A percentile compares a stretch with the other conserved stretches of the same genome.
phyloP scores from a whole-genome alignment of 2,888 invertebrate species.

The Phengaris arion region DNA sequence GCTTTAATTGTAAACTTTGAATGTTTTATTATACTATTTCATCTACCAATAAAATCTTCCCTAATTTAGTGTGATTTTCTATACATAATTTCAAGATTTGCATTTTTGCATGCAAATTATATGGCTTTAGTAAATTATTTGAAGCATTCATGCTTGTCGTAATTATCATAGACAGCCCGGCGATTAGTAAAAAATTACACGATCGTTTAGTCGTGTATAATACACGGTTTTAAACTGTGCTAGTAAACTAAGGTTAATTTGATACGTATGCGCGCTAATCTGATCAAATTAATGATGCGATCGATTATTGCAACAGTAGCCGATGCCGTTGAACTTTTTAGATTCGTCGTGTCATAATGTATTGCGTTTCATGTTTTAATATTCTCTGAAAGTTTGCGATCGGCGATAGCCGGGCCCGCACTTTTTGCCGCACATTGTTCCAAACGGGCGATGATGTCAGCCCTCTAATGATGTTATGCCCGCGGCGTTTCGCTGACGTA shows the following conservation, averaged over 20 bases:
- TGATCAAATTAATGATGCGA: slow-evolving; percentile 59
- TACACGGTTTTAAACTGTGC: background rate
- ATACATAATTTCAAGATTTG: background rate
- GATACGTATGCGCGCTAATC: slow-evolving; percentile 61
- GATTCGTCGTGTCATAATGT: slow-evolving; percentile 37
- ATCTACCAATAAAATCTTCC: background rate
- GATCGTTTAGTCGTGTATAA: slow-evolving; percentile 3
- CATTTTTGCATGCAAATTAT: background rate
- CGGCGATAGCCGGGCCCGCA: slow-evolving; percentile 60
- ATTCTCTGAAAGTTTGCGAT: slow-evolving; percentile 56
- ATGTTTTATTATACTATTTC: background rate
- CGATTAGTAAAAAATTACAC: background rate
- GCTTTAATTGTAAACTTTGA: slow-evolving; percentile 39
- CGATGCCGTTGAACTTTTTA: slow-evolving; percentile 68
- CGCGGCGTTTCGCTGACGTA: slow-evolving; percentile 61
- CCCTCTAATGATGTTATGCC: slow-evolving; percentile 47
- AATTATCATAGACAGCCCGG: background rate
- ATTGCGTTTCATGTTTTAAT: slow-evolving; percentile 54
- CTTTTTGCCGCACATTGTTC: slow-evolving; percentile 59
- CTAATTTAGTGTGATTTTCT: background rate
- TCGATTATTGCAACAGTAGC: slow-evolving; percentile 57
- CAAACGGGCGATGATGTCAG: slow-evolving; percentile 75
- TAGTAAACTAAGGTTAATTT: slow-evolving; percentile 45
- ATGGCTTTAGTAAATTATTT: background rate
- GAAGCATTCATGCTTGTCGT: background rate